Evolutionary conservation across 2,888 invertebrate genomes (phyloP).

Genomic region (Mantis religiosa): DNA sequence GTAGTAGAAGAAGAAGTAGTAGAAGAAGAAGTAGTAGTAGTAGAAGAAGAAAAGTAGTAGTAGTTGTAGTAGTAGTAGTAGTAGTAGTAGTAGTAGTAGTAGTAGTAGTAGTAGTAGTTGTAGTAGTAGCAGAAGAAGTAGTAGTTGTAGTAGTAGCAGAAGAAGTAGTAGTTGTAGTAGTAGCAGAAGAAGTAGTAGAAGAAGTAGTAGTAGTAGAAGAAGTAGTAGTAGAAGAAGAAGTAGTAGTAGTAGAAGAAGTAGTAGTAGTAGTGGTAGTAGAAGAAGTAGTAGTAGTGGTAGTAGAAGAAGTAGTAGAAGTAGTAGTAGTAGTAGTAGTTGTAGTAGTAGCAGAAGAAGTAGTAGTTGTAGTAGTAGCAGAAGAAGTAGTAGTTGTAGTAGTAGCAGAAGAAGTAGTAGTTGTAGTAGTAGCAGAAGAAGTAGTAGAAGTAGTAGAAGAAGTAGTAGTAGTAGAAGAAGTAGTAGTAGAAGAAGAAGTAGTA

Average conservation of each 20-base stretch:
- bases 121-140: constrained; percentile 3
- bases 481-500: not conserved
- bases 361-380: no score
- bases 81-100: constrained; percentile 2
- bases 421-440: no score
- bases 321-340: not conserved
- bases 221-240: not conserved
- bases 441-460: not conserved
- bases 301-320: not conserved
- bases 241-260: constrained; percentile 4
- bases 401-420: no score
- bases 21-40: not conserved
- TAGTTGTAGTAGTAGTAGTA: not conserved
- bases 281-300: not conserved
- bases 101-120: not conserved
- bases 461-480: not conserved
- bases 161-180: no score
- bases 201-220: not conserved
- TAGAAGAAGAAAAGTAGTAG: not conserved
- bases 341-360: no score
- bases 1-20: not conserved
- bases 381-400: no score
- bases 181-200: no score
- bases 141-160: no score
- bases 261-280: not conserved